Conservation (phyloP, 2,888 invertebrate species). For the Calameuta pallipes region DNA sequence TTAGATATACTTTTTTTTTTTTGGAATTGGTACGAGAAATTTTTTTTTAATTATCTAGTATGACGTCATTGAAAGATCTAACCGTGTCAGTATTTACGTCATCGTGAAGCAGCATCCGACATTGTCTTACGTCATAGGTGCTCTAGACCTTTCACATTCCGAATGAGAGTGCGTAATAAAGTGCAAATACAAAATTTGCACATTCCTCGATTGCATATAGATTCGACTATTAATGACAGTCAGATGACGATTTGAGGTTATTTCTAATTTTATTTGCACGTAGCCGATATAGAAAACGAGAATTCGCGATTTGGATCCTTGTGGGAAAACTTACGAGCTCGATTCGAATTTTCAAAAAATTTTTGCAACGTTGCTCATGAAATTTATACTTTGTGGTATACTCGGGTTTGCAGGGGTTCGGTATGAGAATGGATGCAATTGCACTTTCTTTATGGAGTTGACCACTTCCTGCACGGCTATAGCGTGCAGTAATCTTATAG, state of each 20-base stretch:
- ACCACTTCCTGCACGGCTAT: too few relatives aligned
- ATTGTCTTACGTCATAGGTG: slow-evolving; percentile 17
- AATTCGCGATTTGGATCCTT: neutral
- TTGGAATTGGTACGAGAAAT: neutral
- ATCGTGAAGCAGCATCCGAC: slow-evolving; percentile 18
- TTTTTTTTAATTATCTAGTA: neutral
- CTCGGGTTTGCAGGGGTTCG: too few relatives aligned
- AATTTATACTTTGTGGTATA: too few relatives aligned
- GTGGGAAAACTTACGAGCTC: neutral
- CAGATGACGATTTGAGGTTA: neutral
- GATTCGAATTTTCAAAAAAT: too few relatives aligned
- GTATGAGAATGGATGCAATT: too few relatives aligned
- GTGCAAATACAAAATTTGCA: neutral
- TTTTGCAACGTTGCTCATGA: too few relatives aligned
- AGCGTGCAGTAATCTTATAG: too few relatives aligned
- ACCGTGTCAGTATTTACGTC: neutral
- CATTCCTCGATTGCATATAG: too few relatives aligned
- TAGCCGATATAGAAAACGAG: neutral
- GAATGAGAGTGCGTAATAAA: slow-evolving; percentile 31
- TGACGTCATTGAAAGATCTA: neutral
- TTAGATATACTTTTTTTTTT: neutral
- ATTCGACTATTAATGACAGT: neutral
- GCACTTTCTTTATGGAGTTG: too few relatives aligned
- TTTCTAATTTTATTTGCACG: neutral
- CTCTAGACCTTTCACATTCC: slow-evolving; percentile 45